phyloP scores from a whole-genome alignment of 2,888 invertebrate genomes.

The Neria commutata region DNA sequence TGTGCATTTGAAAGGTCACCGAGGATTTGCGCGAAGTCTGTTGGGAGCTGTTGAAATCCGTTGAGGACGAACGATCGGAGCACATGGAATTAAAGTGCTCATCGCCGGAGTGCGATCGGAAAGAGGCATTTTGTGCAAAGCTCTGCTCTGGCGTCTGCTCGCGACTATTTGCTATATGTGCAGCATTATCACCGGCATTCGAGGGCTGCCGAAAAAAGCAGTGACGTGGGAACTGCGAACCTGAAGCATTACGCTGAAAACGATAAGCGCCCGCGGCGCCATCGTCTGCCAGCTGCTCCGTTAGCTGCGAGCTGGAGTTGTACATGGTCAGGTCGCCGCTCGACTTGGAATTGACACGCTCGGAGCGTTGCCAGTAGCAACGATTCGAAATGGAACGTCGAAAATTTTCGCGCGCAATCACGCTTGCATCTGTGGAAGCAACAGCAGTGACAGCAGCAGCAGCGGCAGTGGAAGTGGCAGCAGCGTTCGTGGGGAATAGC shows the following conservation, averaged over 20 bases:
- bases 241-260: slow-evolving; percentile 58
- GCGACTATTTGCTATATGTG: slow-evolving; percentile 14
- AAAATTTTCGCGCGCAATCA: slow-evolving; percentile 9
- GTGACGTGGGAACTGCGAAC: slow-evolving; percentile 60
- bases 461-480: slow-evolving; percentile 32
- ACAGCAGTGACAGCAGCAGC: slow-evolving; percentile 16
- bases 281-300: slow-evolving; percentile 32
- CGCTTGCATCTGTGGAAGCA: neutral
- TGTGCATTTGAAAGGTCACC: slow-evolving; percentile 54
- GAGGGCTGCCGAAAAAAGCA: slow-evolving; percentile 58
- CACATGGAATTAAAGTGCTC: slow-evolving; percentile 43
- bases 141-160: slow-evolving; percentile 11
- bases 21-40: slow-evolving; percentile 58
- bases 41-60: slow-evolving; percentile 25
- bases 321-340: slow-evolving; percentile 61
- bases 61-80: slow-evolving; percentile 49
- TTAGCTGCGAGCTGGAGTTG: slow-evolving; percentile 46
- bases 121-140: slow-evolving; percentile 18
- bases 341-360: slow-evolving; percentile 59
- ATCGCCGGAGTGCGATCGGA: slow-evolving; percentile 29
- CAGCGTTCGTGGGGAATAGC: slow-evolving; percentile 42
- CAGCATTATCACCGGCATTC: slow-evolving; percentile 36
- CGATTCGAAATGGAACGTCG: slow-evolving; percentile 26
- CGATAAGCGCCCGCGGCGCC: slow-evolving; percentile 38
- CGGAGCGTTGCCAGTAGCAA: slow-evolving; percentile 43